Base-by-base conservation (phyloP, 1,140 invertebrate species). In the Leptopilina clavipes region DNA sequence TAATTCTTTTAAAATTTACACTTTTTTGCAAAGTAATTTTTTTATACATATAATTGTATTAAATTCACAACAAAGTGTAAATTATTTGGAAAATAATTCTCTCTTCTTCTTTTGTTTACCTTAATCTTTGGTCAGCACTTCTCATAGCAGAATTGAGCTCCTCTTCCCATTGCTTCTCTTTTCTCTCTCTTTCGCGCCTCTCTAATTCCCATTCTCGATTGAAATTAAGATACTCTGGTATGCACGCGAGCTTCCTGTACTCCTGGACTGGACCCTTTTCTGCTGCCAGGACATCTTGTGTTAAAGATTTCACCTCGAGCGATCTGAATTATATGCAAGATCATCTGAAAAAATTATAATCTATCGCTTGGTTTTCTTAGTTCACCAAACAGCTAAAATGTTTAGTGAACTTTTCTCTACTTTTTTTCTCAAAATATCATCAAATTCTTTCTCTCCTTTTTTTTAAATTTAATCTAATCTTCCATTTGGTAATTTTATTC, bases 91-190 rank as follows among this genome's bases (percentile, higher is more conserved):
- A 59, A 25, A 22, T 5, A 22, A 25, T 65, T 11, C 19, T 70
- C 31, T 70, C 52, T 25, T 3, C 7, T 48, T 56, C 3, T n/a
- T 11, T 17, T n/a, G 37, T 18, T 12, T 71, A 76, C 74, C 75
- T 76, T 54, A 85, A 85, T 80, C 82, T 85, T n/a, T 84, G 76
- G 25, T 87, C 89, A 45, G 89, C 91, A 31, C 88, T 88, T 75
- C 90, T 91, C 94, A 95, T 94, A 56, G 94, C 93, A 82, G 91
- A 87, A 70, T 93, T 92, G 3, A 95, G 88, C 86, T 95, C 94
- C 70, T 92, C 91, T 83, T 95, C 94, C 94, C 94, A 95, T 74
- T 92, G 92, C 79, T 91, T 90, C 85, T 95, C 94, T 83, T 94
- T 95, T 45, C 89, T 87, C 85, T 94, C 94, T 79, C 92, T 91